phyloP scores from a whole-genome alignment of 53 echinoderm and acorn worm species.

The Paelopatides confundens region DNA sequence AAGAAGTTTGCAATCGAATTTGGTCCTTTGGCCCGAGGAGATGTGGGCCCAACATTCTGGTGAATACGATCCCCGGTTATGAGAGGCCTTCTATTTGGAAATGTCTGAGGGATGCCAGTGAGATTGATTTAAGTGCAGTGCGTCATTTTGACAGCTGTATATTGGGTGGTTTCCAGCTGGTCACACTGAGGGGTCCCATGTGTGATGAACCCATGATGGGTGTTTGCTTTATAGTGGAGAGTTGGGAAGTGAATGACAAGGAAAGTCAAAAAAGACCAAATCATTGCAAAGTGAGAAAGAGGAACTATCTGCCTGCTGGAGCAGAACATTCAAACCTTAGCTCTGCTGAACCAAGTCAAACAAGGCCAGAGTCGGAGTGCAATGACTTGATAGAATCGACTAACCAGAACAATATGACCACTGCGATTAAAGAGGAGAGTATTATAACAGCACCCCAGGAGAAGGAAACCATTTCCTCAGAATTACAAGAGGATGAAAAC shows the following conservation, averaged over 20 bases:
- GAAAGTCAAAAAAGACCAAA: background rate
- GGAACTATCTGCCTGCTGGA: background rate
- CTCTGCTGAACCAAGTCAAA: background rate
- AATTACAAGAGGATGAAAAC: too few relatives aligned
- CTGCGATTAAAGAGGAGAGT: background rate
- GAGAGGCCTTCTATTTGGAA: constrained; percentile 81
- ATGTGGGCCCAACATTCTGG: constrained; percentile 90
- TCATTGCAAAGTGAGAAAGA: background rate
- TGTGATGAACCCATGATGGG: constrained; percentile 99
- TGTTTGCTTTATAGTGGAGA: constrained; percentile 79
- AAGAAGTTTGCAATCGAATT: constrained; percentile 70
- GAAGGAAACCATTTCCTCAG: too few relatives aligned
- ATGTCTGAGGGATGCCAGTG: constrained; percentile 58
- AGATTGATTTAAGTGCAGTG: background rate
- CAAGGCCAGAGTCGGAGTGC: background rate
- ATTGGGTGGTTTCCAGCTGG: constrained; percentile 95
- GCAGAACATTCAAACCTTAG: background rate
- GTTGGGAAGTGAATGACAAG: constrained; percentile 73
- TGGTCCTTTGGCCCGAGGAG: constrained; percentile 96
- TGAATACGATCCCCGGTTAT: constrained; percentile 84
- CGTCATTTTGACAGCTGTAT: constrained; percentile 89
- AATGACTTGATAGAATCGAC: too few relatives aligned
- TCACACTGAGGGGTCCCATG: constrained; percentile 92
- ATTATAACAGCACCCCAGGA: background rate
- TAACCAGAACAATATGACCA: too few relatives aligned